Conservation (phyloP, 2,113 vertebrate species). For the Labeo rohita region DNA sequence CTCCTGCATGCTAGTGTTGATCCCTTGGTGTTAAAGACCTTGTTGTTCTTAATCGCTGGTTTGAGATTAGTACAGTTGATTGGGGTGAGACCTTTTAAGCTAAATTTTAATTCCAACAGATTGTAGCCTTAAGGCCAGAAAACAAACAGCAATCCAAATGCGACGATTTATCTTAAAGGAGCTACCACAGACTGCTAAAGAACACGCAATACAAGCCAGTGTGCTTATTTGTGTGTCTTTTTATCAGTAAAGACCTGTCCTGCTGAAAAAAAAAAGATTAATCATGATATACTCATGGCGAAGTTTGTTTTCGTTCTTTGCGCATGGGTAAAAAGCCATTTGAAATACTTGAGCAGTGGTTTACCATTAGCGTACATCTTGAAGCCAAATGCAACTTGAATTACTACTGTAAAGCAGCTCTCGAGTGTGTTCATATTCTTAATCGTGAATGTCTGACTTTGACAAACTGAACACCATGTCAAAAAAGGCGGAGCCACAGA, state of each 20-base stretch:
- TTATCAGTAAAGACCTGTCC: background rate
- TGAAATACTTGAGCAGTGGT: too few species aligned
- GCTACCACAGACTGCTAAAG: background rate
- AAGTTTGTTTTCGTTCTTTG: too few species aligned
- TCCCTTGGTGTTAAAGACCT: background rate
- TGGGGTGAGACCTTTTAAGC: constrained; percentile 23
- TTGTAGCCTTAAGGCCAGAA: background rate
- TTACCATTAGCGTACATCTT: too few species aligned
- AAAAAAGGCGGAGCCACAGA: too few species aligned
- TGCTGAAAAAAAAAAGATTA: background rate
- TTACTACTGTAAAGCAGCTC: too few species aligned
- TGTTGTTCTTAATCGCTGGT: background rate
- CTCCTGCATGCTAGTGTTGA: background rate
- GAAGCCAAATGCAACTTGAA: too few species aligned
- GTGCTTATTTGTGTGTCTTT: background rate
- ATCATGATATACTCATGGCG: background rate
- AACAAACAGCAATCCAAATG: background rate
- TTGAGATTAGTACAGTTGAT: background rate
- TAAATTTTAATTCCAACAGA: background rate
- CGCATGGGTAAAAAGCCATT: too few species aligned
- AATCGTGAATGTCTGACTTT: too few species aligned
- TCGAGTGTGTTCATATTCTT: too few species aligned
- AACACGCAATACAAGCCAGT: background rate
- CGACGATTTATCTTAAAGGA: background rate
- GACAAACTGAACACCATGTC: too few species aligned